Evolutionary conservation across 2,113 vertebrate species (phyloP), one percentile per base, ranked within the genome.

Genomic region (Chloroceryle aenea): DNA sequence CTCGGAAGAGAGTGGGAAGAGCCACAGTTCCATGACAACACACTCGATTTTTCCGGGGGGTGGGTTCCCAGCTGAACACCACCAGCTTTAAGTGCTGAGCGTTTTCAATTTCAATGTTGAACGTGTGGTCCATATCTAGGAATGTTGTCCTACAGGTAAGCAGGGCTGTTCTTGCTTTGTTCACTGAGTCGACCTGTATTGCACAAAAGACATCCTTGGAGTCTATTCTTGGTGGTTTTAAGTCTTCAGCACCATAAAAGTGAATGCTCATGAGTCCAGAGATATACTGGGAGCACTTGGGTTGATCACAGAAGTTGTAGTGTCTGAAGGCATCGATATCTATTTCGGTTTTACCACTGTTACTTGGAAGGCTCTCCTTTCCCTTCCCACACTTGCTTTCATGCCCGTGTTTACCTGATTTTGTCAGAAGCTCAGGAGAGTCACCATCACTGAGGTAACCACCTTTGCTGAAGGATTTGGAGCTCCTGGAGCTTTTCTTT

Each of bases 1-100:
- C 99, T 81, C 99, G 96, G 97, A 99, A 99, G 75, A 99, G 98
- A 17, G 98, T 97, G 3, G 99, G 99, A 40, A 99, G 98, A 77
- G 98, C 98, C 87, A 99, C 98, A 0, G 99, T 99, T 40, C 99
- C 99, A 32, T 99, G 99, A 97, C 99, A 99, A 95, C 99, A 99
- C 62, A 99, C 99, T 2, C 99, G 96, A 85, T 99, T 99, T 93
- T 98, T 98, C 55, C 98, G 98, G 0, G 99, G 99, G 22, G 98
- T 99, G n/a, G 99, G 98, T 59, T 99, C 99, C 99, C 99, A 99
- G 86, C 99, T 99, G 96, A 99, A 99, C 69, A 99, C 99, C 50
- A 99, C 99, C 61, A 99, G 97, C 95, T 99, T 99, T 95, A 99
- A 98, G 95, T 99, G 99, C 98, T 99, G 99, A 8, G 99, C 99